Evolutionary conservation across 2,888 invertebrate genomes (phyloP).

Genomic region (Hirtodrosophila cameraria): DNA sequence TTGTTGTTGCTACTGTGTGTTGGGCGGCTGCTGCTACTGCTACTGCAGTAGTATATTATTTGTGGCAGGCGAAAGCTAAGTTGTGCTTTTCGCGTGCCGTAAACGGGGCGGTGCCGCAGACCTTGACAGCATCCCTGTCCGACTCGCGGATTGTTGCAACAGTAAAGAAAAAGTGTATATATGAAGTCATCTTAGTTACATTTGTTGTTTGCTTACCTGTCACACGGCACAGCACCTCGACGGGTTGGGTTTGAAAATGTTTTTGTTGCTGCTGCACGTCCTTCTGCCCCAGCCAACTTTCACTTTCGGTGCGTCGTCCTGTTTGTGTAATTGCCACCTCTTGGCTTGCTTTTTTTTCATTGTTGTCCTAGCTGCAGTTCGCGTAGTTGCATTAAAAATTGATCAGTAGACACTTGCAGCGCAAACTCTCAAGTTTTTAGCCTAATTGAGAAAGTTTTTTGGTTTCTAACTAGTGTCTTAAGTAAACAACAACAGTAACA

Average conservation of each 20-base stretch:
- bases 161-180: constrained; percentile 25
- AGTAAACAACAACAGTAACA: constrained; percentile 10
- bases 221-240: constrained; percentile 23
- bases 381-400: constrained; percentile 51
- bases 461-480: neutral
- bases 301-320: constrained; percentile 28
- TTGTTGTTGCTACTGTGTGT: constrained; percentile 5
- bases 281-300: constrained; percentile 34
- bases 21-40: constrained; percentile 5
- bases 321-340: constrained; percentile 32
- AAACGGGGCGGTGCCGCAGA: constrained; percentile 43
- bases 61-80: constrained; percentile 55
- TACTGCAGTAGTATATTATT: constrained; percentile 31
- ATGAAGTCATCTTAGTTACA: constrained; percentile 32
- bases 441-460: constrained; percentile 47
- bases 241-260: neutral
- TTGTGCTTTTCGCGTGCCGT: constrained; percentile 62
- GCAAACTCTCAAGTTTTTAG: constrained; percentile 18
- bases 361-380: constrained; percentile 32
- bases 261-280: constrained; percentile 35
- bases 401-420: constrained; percentile 37
- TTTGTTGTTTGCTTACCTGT: constrained; percentile 44
- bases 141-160: constrained; percentile 46
- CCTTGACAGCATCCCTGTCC: constrained; percentile 47
- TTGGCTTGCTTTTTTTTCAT: constrained; percentile 20